Percentiles rank a stretch among this genome's conserved stretches.
These are phyloP conservation scores for Ctenopoma kingsleyae DNA, from an alignment of 2,797 vertebrate species.

Conservation along the genomic window DNA sequence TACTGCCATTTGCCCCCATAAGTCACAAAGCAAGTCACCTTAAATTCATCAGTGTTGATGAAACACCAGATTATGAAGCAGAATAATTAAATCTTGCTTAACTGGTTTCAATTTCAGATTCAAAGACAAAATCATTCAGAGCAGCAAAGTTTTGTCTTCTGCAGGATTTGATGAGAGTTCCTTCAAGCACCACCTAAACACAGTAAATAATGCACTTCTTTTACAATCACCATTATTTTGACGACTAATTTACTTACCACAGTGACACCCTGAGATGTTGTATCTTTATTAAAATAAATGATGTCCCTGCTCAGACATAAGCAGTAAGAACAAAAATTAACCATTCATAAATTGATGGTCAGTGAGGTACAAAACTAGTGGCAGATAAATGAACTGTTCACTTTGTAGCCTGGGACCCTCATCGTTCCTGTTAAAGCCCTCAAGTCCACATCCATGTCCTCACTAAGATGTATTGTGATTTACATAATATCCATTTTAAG, in stretches of 20 bases:
- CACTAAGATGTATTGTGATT: neutral
- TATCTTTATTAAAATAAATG: no score
- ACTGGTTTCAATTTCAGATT: constrained; percentile 68
- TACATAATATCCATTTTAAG: neutral
- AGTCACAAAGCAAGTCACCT: no score
- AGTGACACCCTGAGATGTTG: no score
- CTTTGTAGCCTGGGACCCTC: neutral
- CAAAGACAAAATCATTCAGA: constrained; percentile 78
- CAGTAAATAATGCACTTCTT: constrained; percentile 60
- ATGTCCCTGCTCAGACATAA: neutral
- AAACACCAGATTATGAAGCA: no score
- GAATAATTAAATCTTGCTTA: neutral
- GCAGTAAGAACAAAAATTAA: no score
- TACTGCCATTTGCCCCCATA: neutral
- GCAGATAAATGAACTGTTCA: neutral
- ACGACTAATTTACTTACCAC: neutral
- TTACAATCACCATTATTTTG: neutral
- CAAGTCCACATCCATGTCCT: neutral
- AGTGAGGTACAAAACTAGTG: neutral
- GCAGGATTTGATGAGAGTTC: constrained; percentile 80
- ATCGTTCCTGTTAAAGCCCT: neutral
- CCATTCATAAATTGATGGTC: no score
- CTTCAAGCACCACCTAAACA: constrained; percentile 75
- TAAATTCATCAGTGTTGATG: fast-evolving
- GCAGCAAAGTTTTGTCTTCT: constrained; percentile 63